Conservation (phyloP, 2,888 invertebrate species). For the Dynastes grantii region DNA sequence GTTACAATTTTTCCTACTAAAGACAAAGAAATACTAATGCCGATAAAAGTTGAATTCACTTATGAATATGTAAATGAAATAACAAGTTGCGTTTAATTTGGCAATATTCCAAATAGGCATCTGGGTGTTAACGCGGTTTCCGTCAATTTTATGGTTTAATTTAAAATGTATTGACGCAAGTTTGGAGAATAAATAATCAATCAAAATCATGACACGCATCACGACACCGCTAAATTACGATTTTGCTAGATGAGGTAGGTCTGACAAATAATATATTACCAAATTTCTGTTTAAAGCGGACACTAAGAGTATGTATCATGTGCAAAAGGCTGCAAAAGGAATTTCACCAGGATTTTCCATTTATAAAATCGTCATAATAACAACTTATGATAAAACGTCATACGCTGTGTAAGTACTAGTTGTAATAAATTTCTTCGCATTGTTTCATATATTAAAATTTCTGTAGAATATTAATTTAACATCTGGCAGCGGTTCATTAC, state of each 20-base stretch:
- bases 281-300: not conserved
- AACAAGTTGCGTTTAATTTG: not conserved
- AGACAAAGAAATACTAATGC: not conserved
- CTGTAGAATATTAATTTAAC: constrained; percentile 9
- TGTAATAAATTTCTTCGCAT: not conserved
- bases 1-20: not conserved
- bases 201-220: constrained; percentile 10
- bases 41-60: not conserved
- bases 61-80: constrained; percentile 2
- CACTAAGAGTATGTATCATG: not conserved
- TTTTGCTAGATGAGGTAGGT: constrained; percentile 8
- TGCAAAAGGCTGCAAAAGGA: not conserved
- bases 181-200: constrained; percentile 2
- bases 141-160: constrained; percentile 2
- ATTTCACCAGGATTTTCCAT: not conserved
- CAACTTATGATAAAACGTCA: not conserved
- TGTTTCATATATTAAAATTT: not conserved
- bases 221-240: constrained; percentile 21
- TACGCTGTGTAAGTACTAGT: not conserved
- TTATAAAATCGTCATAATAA: not conserved
- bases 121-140: not conserved
- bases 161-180: constrained; percentile 7
- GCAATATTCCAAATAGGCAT: not conserved
- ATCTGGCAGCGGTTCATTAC: not conserved
- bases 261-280: constrained; percentile 35